phyloP scores from a whole-genome alignment of 2,113 vertebrate species.

The Burhinus bistriatus region DNA sequence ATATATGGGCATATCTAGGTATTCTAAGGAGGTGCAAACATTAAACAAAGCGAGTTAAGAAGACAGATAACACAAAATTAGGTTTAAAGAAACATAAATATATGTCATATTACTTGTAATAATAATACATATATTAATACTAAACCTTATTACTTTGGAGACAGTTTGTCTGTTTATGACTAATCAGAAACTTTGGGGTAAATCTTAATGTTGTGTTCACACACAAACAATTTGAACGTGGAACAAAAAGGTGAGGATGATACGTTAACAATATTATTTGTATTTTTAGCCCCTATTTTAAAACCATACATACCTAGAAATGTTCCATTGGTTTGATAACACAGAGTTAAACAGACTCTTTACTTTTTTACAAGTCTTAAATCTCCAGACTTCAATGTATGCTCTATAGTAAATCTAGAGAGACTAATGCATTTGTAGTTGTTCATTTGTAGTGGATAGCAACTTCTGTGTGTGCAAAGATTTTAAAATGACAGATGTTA shows the following conservation, averaged over 20 bases:
- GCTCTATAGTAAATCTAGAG: neutral
- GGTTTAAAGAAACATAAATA: neutral
- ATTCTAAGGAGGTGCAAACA: neutral
- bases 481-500: neutral
- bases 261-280: neutral
- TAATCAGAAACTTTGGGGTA: neutral
- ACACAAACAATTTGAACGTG: neutral
- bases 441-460: rapidly evolving
- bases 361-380: neutral
- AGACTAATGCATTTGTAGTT: neutral
- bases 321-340: neutral
- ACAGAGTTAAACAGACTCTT: neutral
- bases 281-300: neutral
- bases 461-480: neutral
- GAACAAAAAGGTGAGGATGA: neutral
- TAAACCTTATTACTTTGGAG: neutral
- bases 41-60: neutral
- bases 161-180: neutral
- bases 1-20: neutral
- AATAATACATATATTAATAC: neutral
- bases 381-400: neutral
- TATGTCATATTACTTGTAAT: neutral
- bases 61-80: neutral
- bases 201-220: neutral
- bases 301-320: neutral